Percentiles rank a stretch among this genome's conserved stretches.
Conservation (phyloP, 2,797 vertebrate species). For the Acanthiza pusilla region DNA sequence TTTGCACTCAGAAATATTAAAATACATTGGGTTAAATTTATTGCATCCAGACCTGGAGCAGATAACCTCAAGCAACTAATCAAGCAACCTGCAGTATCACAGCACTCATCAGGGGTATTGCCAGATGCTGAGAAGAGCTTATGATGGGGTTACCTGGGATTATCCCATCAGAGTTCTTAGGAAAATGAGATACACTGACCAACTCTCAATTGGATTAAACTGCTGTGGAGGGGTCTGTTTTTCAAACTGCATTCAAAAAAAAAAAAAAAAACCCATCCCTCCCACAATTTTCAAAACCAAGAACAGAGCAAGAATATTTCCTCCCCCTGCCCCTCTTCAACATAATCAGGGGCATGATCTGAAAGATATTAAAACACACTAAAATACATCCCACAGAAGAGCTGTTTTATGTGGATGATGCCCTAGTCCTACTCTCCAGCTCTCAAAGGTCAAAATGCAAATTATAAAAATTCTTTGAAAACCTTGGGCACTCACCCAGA, state of each 20-base stretch:
- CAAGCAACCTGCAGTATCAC: constrained; percentile 4
- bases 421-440: background rate
- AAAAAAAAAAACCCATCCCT: background rate
- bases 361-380: background rate
- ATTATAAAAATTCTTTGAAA: background rate
- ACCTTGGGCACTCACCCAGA: background rate
- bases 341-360: background rate
- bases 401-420: background rate
- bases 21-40: background rate
- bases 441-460: background rate
- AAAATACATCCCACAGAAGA: background rate
- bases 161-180: constrained; percentile 16
- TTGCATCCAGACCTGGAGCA: background rate
- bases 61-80: background rate
- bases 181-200: background rate
- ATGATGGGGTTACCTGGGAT: constrained; percentile 36
- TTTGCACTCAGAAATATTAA: background rate
- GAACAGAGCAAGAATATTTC: background rate
- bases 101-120: background rate
- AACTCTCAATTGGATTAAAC: background rate
- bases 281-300: background rate
- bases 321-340: background rate
- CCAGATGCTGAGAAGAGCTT: constrained; percentile 18
- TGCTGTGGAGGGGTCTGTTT: background rate
- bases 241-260: background rate